phyloP scores from a whole-genome alignment of 2,797 vertebrate genomes.

The Cottoperca gobio region DNA sequence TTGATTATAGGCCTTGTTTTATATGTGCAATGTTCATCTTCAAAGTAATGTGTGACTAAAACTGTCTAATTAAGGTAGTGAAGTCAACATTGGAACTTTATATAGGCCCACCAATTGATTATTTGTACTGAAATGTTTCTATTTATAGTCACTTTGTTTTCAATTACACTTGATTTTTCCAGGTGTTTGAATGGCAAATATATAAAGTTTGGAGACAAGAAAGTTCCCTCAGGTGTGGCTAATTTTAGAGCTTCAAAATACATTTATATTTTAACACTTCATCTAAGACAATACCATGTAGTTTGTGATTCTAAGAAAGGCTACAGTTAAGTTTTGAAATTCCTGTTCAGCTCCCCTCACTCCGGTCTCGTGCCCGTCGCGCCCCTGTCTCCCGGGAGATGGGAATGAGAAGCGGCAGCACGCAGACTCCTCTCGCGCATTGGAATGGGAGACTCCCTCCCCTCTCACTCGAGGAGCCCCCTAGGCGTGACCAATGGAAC shows the following conservation, averaged over 20 bases:
- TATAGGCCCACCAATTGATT: neutral
- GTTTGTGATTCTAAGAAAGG: neutral
- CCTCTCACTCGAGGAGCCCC: constrained; percentile 89
- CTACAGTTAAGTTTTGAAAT: constrained; percentile 8
- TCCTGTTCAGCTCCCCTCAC: constrained; percentile 50
- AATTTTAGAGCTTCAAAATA: neutral
- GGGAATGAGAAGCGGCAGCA: constrained; percentile 89
- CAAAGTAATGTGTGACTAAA: neutral
- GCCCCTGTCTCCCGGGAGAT: constrained; percentile 92
- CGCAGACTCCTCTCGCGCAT: constrained; percentile 93
- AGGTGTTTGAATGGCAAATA: neutral
- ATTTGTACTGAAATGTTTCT: neutral
- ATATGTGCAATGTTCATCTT: neutral
- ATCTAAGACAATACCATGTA: neutral
- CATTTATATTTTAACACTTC: neutral
- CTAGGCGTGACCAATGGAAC: constrained; percentile 98
- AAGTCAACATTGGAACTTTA: neutral
- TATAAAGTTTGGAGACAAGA: neutral
- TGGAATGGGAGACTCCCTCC: constrained; percentile 88
- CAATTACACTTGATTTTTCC: neutral
- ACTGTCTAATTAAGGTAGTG: neutral
- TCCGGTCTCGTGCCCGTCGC: constrained; percentile 75
- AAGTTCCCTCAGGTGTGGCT: too few species aligned
- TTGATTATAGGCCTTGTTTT: neutral
- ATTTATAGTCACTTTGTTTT: neutral